Evolutionary conservation across 2,113 vertebrate species (phyloP).

Genomic region (Excalfactoria chinensis): DNA sequence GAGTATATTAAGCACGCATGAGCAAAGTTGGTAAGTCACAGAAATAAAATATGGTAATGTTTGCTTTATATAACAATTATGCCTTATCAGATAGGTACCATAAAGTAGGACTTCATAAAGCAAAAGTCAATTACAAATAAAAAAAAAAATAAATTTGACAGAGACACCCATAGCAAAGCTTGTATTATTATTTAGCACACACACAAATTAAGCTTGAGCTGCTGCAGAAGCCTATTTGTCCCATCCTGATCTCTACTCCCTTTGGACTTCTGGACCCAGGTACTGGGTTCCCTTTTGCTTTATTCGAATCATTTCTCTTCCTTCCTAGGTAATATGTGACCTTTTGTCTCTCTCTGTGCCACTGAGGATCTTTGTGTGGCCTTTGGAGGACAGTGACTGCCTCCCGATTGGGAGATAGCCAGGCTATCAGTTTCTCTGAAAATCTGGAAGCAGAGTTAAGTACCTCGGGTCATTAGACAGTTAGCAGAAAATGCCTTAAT

Average conservation of each 20-base stretch:
- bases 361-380: not conserved
- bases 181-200: not conserved
- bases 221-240: not conserved
- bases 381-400: not conserved
- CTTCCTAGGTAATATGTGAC: not conserved
- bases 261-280: not conserved
- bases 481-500: not conserved
- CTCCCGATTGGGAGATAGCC: not conserved
- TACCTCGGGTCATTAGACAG: not conserved
- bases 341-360: not conserved
- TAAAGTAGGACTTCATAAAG: not conserved
- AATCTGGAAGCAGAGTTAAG: not conserved
- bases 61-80: not conserved
- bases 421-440: not conserved
- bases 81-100: not conserved
- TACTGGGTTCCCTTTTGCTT: not conserved
- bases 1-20: not conserved
- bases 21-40: not conserved
- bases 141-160: not conserved
- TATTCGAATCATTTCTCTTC: not conserved
- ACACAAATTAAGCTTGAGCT: not conserved
- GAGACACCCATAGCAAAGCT: not conserved
- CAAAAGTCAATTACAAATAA: not conserved
- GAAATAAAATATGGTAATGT: slow-evolving; percentile 17
- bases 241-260: not conserved